Percentiles rank a stretch among this genome's conserved stretches.
Evolutionary conservation across 2,113 vertebrate genomes (phyloP).

Genomic region (Casuarius casuarius): DNA sequence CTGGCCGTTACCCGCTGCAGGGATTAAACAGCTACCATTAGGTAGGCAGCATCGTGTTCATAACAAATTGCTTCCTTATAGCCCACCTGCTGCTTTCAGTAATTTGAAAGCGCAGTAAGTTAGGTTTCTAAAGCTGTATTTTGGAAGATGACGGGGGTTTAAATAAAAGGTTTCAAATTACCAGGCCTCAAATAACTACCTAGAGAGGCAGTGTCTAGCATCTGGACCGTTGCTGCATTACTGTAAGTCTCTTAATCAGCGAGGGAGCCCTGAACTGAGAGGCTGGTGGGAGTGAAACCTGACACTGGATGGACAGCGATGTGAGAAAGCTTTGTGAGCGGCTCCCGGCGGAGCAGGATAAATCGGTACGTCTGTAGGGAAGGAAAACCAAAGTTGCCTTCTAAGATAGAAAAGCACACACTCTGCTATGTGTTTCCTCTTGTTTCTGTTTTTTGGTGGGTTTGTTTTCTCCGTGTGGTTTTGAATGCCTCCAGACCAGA

Average conservation of each 20-base stretch:
- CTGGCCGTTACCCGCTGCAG: not conserved
- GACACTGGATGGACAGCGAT: constrained; percentile 6
- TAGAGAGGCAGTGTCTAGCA: constrained; percentile 41
- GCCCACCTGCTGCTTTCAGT: constrained; percentile 59
- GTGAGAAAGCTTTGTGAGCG: constrained; percentile 18
- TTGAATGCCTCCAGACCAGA: not conserved
- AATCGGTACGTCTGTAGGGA: constrained; percentile 6
- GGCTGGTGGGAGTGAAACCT: constrained; percentile 34
- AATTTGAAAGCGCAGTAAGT: constrained; percentile 25
- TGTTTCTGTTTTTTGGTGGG: not conserved
- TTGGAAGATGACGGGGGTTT: constrained; percentile 45
- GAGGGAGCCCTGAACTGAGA: constrained; percentile 27
- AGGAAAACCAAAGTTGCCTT: constrained; percentile 14
- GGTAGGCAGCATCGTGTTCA: constrained; percentile 26
- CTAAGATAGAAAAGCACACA: constrained; percentile 10
- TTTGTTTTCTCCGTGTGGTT: constrained; percentile 16
- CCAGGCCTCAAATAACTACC: constrained; percentile 41
- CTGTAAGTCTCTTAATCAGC: constrained; percentile 4
- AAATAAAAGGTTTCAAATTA: constrained; percentile 64
- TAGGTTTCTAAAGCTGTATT: constrained; percentile 9
- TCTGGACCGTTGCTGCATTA: constrained; percentile 24
- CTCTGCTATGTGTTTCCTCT: not conserved
- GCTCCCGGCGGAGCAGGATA: not conserved
- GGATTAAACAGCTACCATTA: constrained; percentile 33
- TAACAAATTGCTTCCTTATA: constrained; percentile 49